A percentile compares a stretch with the other conserved stretches of the same genome.
Evolutionary conservation across 2,888 invertebrate species (phyloP).

Genomic region (Tanytarsus gracilentus): DNA sequence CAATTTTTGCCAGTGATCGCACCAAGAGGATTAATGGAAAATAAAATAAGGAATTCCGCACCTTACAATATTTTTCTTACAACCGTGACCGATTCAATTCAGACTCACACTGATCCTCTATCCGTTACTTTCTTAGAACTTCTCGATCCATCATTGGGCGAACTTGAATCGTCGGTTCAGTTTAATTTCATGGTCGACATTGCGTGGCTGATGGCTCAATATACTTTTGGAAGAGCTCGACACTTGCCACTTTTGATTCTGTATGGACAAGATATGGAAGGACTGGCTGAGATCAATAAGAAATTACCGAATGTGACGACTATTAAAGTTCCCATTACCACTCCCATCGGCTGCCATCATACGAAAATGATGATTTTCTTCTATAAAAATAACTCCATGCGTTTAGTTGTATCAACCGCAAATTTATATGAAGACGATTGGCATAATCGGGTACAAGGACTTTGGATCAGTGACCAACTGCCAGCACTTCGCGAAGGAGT

Average conservation of each 20-base stretch:
- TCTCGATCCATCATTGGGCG: conserved; percentile 67
- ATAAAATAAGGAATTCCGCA: conserved; percentile 55
- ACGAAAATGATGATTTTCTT: conserved; percentile 83
- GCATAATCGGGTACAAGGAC: conserved; percentile 89
- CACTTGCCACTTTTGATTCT: conserved; percentile 62
- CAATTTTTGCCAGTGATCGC: conserved; percentile 48
- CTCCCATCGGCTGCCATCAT: conserved; percentile 79
- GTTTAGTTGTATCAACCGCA: conserved; percentile 83
- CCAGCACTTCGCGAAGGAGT: conserved; percentile 47
- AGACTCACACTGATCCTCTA: conserved; percentile 55
- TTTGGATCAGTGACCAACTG: conserved; percentile 77
- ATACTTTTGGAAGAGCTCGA: conserved; percentile 66
- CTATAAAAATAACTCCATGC: conserved; percentile 70
- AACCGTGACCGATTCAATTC: conserved; percentile 53
- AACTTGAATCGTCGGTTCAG: conserved; percentile 65
- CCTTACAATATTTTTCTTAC: conserved; percentile 72
- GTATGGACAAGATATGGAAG: conserved; percentile 63
- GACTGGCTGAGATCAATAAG: conserved; percentile 48
- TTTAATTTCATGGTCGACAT: conserved; percentile 91
- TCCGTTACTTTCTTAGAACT: conserved; percentile 64
- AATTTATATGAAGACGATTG: conserved; percentile 88
- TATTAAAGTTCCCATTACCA: conserved; percentile 60
- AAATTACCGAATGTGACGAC: conserved; percentile 58
- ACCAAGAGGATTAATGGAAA: conserved; percentile 53
- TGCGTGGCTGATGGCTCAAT: conserved; percentile 80